These are phyloP conservation scores for Pollenia griseotomentosa DNA, from an alignment of 2,888 invertebrate genomes.

Conservation along the genomic window DNA sequence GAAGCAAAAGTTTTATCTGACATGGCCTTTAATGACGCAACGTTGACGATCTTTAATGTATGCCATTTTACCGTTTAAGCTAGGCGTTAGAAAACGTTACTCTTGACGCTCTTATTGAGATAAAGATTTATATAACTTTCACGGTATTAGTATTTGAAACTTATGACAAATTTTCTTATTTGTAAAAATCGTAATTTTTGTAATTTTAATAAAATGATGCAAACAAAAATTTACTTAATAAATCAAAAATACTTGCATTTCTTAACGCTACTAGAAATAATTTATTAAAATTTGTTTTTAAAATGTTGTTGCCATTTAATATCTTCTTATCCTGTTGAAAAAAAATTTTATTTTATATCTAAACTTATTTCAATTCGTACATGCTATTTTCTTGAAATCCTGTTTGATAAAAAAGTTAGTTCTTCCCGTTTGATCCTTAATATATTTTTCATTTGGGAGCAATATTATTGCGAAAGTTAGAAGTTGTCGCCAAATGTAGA, in stretches of 20 bases:
- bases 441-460: conserved; percentile 59
- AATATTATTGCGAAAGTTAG: conserved; percentile 36
- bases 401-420: conserved; percentile 10
- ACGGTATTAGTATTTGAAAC: no score
- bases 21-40: no score
- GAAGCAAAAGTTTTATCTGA: no score
- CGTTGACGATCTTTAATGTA: no score
- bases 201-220: not conserved
- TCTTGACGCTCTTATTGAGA: no score
- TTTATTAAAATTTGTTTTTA: not conserved
- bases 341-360: no score
- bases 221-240: not conserved
- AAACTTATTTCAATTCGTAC: not conserved
- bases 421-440: conserved; percentile 28
- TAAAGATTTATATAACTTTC: no score
- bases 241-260: not conserved
- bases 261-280: not conserved
- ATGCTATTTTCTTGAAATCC: conserved; percentile 20
- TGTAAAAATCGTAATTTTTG: not conserved
- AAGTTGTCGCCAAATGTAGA: conserved; percentile 19
- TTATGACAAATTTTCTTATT: no score
- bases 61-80: no score
- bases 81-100: no score
- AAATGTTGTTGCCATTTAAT: not conserved
- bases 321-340: not conserved